Evolutionary conservation across 2,113 vertebrate species (phyloP), one percentile per base, ranked within the genome.

Genomic region (Zeus faber): DNA sequence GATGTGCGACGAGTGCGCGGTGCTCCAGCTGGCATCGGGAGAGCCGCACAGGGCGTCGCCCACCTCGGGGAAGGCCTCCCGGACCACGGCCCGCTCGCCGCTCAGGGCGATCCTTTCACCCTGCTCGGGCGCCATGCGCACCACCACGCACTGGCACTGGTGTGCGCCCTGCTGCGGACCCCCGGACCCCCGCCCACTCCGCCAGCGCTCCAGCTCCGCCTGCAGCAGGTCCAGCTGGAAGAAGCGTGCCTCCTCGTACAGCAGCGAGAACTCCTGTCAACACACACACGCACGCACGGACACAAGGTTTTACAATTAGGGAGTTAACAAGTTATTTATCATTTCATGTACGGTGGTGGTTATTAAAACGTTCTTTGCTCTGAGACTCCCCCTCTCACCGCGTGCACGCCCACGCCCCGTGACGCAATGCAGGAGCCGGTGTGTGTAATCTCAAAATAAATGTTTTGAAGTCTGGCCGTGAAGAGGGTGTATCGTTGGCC

Each of bases 161-260:
- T 84, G 87, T 0, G 86, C 85, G n/a, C n/a, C n/a, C n/a, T n/a
- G n/a, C 0, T 84, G 80, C 26, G 81, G 75, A 1, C 77, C 76
- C 62, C 96, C 91, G 58, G 33, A 37, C 33, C 33, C 11, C 33
- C 83, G 88, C 75, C 96, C 92, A 24, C 91, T 89, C 70, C 90
- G 91, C 96, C 95, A 97, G 71, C 86, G 88, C 61, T 95, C 92
- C 84, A 99, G 89, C 81, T 94, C 94, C 5, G 87, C 80, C 62
- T 95, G 87, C 88, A 99, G 91, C 24, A 94, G 92, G 71, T 89
- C 90, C 58, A 98, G 92, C 80, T 98, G 94, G 82, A 97, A 99
- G 73, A 96, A 99, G 25, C 86, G 86, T 39, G 96, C 95, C 83
- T 99, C 97, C 89, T 99, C 97, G 49, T 93, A 96, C 74, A 99